Evolutionary conservation across 2,797 vertebrate genomes (phyloP).

Genomic region (Myotis planiceps): DNA sequence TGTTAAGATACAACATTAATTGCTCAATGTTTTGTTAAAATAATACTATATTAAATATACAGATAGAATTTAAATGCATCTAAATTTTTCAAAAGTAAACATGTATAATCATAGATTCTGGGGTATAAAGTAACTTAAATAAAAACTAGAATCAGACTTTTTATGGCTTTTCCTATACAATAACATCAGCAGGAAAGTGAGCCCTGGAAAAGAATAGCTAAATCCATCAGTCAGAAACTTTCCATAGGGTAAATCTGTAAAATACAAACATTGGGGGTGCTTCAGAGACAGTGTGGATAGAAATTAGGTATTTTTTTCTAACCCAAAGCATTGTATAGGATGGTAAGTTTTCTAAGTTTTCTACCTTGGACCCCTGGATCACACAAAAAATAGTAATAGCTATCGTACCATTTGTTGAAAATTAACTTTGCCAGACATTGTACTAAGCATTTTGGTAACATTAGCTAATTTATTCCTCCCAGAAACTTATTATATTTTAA

Average conservation of each 20-base stretch:
- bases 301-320: neutral
- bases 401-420: neutral
- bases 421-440: neutral
- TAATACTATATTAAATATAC: neutral
- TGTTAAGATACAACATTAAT: neutral
- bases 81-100: slow-evolving; percentile 16
- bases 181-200: neutral
- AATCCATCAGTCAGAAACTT: neutral
- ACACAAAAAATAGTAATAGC: neutral
- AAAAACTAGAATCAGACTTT: neutral
- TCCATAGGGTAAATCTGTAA: neutral
- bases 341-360: neutral
- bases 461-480: neutral
- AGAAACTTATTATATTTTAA: neutral
- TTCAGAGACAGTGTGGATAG: neutral
- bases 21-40: neutral
- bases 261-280: neutral
- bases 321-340: neutral
- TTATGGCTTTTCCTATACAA: neutral
- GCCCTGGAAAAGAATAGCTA: neutral
- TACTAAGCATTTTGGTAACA: neutral
- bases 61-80: neutral
- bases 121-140: neutral
- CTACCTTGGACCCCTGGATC: neutral
- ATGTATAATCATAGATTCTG: neutral